phyloP scores from a whole-genome alignment of 2,113 vertebrate genomes.

The Hemiscyllium ocellatum region DNA sequence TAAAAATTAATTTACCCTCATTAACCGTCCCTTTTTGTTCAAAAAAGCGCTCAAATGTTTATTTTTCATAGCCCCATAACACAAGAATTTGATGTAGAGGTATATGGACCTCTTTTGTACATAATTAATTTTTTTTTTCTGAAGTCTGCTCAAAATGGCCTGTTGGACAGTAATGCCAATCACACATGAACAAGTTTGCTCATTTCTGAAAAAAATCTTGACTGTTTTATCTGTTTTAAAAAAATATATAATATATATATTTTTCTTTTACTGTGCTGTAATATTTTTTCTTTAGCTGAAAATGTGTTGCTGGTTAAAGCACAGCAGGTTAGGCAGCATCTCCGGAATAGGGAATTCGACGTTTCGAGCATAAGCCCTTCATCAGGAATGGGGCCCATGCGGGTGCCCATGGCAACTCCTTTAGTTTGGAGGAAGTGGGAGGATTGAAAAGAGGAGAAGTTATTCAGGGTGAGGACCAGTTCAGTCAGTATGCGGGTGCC shows the following conservation, averaged over 20 bases:
- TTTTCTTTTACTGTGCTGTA: not conserved
- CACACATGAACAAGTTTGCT: not conserved
- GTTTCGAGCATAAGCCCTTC: no score
- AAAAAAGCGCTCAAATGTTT: not conserved
- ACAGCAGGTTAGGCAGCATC: no score
- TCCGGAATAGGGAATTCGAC: no score
- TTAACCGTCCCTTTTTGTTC: not conserved
- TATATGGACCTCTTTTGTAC: not conserved
- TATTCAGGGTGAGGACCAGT: no score
- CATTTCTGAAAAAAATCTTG: not conserved
- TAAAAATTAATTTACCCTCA: not conserved
- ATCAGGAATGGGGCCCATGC: no score
- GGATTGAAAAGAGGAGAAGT: no score
- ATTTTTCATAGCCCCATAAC: not conserved
- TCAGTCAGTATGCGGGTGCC: no score
- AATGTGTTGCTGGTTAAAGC: no score
- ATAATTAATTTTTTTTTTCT: not conserved
- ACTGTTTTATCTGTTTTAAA: not conserved
- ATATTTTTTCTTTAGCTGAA: no score
- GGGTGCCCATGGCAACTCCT: no score
- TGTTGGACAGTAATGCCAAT: not conserved
- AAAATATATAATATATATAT: no score
- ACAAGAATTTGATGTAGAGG: not conserved
- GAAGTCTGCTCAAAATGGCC: not conserved
- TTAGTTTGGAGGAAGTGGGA: no score